Base-by-base conservation (phyloP, 2,797 vertebrate species). In the Mus spretus region DNA sequence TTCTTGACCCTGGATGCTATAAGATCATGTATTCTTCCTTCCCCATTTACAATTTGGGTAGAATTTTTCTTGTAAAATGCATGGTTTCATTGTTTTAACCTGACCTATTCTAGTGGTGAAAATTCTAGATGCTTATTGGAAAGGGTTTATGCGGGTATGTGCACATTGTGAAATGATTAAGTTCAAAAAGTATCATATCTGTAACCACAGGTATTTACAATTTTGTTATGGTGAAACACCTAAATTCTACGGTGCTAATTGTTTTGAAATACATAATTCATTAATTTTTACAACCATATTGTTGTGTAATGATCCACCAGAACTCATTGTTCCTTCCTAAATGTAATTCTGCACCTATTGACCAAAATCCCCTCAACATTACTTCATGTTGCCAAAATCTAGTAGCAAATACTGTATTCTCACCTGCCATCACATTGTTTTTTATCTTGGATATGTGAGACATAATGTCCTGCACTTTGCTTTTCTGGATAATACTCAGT, bases 371-470 rank as follows among this genome's bases (percentile, higher is more conserved):
- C 6, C 7, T 31, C 5, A 19, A 1, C 14, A 53, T 37, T 47
- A 10, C 34, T 13, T 26, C 3, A 1, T 11, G 12, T 37, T 53
- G 20, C n/a, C 92, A n/a, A 5, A 8, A 28, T 7, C 20, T 5
- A 44, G 65, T 2, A 82, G n/a, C 4, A 28, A 74, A 20, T 26
- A 26, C 3, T 44, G 5, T 44, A 4, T 8, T 44, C 79, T 65
- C 34, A 6, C 1, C 20, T 77, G n/a, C 6, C 15, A 55, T n/a
- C 20, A 47, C 13, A 12, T 8, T 20, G 0, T 1, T 12, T 40
- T 63, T 82, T 44, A 44, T 24, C 55, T 75, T 82, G 57, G 6
- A 67, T 26, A 17, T n/a, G n/a, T 44, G 14, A 44, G 57, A 34
- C 2, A 28, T 14, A 2, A 24, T 31, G 9, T 81, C 10, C 37